A percentile compares a stretch with the other conserved stretches of the same genome.
phyloP scores from a whole-genome alignment of 2,888 invertebrate species.

The Agrotis exclamationis region DNA sequence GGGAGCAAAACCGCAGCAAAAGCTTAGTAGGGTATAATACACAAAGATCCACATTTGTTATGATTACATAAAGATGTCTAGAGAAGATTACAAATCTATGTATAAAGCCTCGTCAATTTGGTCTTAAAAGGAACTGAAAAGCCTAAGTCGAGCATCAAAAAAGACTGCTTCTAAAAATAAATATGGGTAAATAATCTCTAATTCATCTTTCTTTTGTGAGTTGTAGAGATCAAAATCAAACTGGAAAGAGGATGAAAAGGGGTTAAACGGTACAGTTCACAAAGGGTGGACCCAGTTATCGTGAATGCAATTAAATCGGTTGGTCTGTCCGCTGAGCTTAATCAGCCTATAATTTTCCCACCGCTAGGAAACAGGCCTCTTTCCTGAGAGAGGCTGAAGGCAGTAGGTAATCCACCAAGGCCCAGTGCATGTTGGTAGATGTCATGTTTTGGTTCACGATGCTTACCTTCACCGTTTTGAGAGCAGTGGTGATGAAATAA shows the following conservation, averaged over 20 bases:
- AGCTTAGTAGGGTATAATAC: too few species aligned
- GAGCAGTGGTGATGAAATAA: too few species aligned
- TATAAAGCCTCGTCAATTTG: not conserved
- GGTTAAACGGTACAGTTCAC: constrained; percentile 25
- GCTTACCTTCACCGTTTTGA: too few species aligned
- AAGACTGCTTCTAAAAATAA: constrained; percentile 25
- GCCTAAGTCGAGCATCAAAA: constrained; percentile 3
- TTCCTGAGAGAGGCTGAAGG: too few species aligned
- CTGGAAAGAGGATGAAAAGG: constrained; percentile 31
- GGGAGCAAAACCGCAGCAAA: too few species aligned
- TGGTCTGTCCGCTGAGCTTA: not conserved
- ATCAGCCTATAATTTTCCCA: too few species aligned
- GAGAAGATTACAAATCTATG: not conserved
- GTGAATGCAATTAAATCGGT: constrained; percentile 31
- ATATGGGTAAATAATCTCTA: constrained; percentile 36
- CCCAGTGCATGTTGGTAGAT: too few species aligned
- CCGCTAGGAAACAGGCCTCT: too few species aligned
- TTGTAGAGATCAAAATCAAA: constrained; percentile 52
- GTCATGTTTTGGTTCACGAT: too few species aligned
- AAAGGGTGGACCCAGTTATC: constrained; percentile 19
- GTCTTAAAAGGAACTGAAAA: constrained; percentile 4
- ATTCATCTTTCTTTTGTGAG: constrained; percentile 49
- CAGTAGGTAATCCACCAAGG: too few species aligned
- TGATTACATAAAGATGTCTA: not conserved
- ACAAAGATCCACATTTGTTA: not conserved